Conservation (phyloP, 2,888 invertebrate genomes). For the Melinopterus prodromus region DNA sequence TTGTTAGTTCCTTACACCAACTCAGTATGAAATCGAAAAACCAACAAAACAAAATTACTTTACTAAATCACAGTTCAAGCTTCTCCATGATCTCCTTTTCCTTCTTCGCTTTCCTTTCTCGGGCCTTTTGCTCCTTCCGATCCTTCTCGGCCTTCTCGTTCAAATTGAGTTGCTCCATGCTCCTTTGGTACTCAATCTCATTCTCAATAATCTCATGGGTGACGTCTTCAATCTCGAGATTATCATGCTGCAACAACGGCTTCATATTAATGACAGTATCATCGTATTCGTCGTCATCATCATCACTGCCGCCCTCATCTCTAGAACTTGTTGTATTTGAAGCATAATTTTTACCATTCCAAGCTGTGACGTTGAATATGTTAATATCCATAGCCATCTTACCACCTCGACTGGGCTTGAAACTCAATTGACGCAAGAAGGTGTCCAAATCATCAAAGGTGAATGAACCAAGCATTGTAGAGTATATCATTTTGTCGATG, state of each 20-base stretch:
- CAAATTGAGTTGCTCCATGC: not conserved
- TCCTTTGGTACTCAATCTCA: not conserved
- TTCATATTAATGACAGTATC: not conserved
- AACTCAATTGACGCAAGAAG: slow-evolving; percentile 69
- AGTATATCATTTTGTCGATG: slow-evolving; percentile 92
- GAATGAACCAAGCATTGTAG: slow-evolving; percentile 88
- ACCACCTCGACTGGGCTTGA: slow-evolving; percentile 7
- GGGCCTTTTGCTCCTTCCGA: not conserved
- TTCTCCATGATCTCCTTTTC: not conserved
- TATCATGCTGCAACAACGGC: not conserved
- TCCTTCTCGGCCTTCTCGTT: not conserved
- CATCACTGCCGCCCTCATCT: slow-evolving; percentile 8
- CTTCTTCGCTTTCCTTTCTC: not conserved
- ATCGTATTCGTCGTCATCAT: slow-evolving; percentile 17
- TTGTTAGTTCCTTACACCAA: not conserved
- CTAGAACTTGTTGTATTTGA: slow-evolving; percentile 7
- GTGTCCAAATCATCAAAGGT: slow-evolving; percentile 90
- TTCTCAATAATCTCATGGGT: not conserved
- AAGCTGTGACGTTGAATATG: slow-evolving; percentile 11
- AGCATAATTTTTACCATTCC: slow-evolving; percentile 20
- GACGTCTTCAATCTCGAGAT: not conserved
- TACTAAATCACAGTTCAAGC: not conserved
- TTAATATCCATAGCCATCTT: slow-evolving; percentile 5
- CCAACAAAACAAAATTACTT: not conserved
- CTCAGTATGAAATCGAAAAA: not conserved